Percentiles rank a stretch among this genome's conserved stretches.
These are phyloP conservation scores for Notiomystis cincta DNA, from an alignment of 2,113 vertebrate genomes.

Conservation along the genomic window DNA sequence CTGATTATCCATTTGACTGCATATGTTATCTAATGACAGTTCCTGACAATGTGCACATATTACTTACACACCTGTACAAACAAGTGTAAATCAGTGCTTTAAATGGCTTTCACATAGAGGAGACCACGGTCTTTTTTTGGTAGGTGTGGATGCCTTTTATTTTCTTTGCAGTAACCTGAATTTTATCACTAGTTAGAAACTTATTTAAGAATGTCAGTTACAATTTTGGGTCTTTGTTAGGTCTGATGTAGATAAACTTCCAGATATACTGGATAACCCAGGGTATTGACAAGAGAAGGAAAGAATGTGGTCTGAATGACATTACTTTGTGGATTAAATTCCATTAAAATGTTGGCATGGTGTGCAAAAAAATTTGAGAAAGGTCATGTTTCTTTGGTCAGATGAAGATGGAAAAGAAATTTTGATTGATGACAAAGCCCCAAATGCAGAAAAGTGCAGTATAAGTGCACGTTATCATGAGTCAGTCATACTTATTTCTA, in stretches of 20 bases:
- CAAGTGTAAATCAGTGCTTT: neutral
- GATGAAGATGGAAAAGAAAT: neutral
- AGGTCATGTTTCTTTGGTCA: neutral
- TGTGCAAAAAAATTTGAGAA: neutral
- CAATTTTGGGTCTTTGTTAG: neutral
- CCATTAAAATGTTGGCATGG: neutral
- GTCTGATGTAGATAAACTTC: neutral
- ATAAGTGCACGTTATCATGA: neutral
- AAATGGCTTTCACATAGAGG: neutral
- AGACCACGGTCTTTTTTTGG: neutral
- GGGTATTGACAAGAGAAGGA: neutral
- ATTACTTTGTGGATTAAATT: neutral
- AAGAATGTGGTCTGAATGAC: neutral
- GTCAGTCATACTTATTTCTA: neutral
- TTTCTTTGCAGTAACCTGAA: neutral
- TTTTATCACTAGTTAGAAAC: neutral
- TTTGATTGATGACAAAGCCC: neutral
- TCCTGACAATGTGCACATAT: neutral
- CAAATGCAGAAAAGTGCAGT: neutral
- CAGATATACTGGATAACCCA: neutral
- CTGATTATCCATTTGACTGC: neutral
- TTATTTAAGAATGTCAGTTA: neutral
- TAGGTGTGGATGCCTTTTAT: neutral
- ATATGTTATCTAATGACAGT: neutral
- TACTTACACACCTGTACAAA: neutral